Conservation (phyloP, 1,140 invertebrate species). For the Kradibia gibbosae region DNA sequence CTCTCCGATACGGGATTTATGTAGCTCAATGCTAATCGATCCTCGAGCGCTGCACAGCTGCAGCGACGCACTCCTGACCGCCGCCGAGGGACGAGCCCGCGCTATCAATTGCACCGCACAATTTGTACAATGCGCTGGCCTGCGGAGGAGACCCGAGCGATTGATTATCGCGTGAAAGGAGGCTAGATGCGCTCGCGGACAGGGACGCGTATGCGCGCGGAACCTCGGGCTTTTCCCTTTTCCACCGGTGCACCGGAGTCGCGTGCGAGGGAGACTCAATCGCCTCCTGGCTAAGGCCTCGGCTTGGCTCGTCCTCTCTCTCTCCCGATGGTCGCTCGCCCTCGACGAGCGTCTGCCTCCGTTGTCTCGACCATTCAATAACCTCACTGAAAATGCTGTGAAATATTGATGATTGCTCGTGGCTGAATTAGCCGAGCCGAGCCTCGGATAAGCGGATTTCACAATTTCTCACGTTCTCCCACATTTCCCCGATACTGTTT, state of each 20-base stretch:
- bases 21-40: slow-evolving; percentile 13
- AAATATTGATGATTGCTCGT: too few species aligned
- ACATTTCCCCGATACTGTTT: not conserved
- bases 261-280: not conserved
- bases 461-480: not conserved
- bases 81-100: not conserved
- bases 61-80: too few species aligned
- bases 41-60: too few species aligned
- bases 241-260: not conserved
- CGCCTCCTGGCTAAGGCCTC: not conserved
- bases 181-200: too few species aligned
- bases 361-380: too few species aligned
- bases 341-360: too few species aligned
- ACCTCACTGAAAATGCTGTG: too few species aligned
- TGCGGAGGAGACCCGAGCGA: not conserved
- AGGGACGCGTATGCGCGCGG: too few species aligned
- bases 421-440: too few species aligned
- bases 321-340: not conserved
- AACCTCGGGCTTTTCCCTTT: not conserved
- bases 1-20: slow-evolving; percentile 3
- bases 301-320: not conserved
- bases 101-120: not conserved
- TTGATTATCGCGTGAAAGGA: not conserved
- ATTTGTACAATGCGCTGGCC: not conserved
- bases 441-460: not conserved